Evolutionary conservation across 1,140 invertebrate species (phyloP).

Genomic region (Gryllus bimaculatus): DNA sequence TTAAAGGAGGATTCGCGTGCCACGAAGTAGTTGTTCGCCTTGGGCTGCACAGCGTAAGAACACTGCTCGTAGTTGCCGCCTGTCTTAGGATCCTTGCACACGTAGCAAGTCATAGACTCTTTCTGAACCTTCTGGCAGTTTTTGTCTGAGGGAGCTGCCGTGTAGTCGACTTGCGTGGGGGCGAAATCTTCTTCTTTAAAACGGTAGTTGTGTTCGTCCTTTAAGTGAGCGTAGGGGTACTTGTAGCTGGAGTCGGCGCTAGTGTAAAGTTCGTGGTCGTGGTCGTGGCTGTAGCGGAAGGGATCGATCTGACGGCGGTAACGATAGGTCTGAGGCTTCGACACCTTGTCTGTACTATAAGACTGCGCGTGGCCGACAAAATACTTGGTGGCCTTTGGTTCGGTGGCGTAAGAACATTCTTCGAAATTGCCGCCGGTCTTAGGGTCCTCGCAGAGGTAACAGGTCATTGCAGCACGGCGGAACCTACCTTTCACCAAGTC

Average conservation of each 20-base stretch:
- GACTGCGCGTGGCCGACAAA: conserved; percentile 17
- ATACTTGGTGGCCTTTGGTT: conserved; percentile 38
- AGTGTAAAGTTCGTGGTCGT: background rate
- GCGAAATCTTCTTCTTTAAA: conserved; percentile 10
- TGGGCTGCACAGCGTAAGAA: conserved; percentile 33
- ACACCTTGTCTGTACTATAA: conserved; percentile 6
- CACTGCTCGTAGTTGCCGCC: conserved; percentile 41
- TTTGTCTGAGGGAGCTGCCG: background rate
- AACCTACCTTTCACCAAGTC: conserved; percentile 17
- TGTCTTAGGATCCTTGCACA: conserved; percentile 39
- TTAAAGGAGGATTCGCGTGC: conserved; percentile 24
- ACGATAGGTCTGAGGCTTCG: background rate
- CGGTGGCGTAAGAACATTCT: conserved; percentile 55
- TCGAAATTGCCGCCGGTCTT: conserved; percentile 60
- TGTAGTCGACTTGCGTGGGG: background rate
- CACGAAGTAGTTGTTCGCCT: conserved; percentile 30
- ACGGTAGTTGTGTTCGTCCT: background rate
- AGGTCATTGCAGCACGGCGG: conserved; percentile 45
- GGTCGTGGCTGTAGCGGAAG: background rate
- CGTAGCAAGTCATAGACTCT: conserved; percentile 37
- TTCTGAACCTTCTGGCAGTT: conserved; percentile 17
- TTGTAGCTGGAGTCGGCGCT: background rate
- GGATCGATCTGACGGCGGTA: conserved; percentile 8
- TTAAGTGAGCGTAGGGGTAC: background rate
- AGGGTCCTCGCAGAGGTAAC: conserved; percentile 53